Conservation (phyloP, 2,888 invertebrate species). For the Limnephilus auricula region DNA sequence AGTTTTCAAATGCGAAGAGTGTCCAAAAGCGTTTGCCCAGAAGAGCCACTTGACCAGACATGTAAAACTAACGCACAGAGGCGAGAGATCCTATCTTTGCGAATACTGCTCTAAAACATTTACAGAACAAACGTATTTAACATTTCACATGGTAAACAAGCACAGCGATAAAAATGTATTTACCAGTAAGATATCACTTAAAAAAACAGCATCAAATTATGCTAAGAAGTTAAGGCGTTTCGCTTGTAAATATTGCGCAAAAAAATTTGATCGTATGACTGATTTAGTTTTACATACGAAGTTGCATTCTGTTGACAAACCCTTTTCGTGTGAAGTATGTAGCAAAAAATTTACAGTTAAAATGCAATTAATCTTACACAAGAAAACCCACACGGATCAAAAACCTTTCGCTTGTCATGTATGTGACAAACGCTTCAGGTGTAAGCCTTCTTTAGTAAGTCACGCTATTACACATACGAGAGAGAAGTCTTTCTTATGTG, state of each 20-base stretch:
- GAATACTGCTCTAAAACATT: background rate
- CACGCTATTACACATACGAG: background rate
- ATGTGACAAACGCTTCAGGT: background rate
- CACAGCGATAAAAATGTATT: background rate
- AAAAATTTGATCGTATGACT: background rate
- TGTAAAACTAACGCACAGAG: background rate
- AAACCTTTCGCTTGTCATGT: background rate
- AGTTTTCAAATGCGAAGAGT: background rate
- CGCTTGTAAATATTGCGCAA: background rate
- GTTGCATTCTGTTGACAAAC: slow-evolving; percentile 12
- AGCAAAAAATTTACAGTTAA: slow-evolving; percentile 14
- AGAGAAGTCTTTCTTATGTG: background rate
- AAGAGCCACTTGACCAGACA: background rate
- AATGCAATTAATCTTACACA: background rate
- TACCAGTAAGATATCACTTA: background rate
- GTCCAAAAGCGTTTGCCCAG: background rate
- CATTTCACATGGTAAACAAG: background rate
- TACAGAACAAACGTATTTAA: background rate
- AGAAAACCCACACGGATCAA: background rate
- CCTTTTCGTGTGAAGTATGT: slow-evolving; percentile 18
- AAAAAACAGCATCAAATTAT: background rate
- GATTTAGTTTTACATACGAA: background rate
- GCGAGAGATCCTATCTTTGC: background rate
- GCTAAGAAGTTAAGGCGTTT: background rate
- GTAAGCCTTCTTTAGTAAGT: background rate